A percentile compares a stretch with the other conserved stretches of the same genome.
phyloP scores from a whole-genome alignment of 2,888 invertebrate species.

The Drosophila parthenogenetica region DNA sequence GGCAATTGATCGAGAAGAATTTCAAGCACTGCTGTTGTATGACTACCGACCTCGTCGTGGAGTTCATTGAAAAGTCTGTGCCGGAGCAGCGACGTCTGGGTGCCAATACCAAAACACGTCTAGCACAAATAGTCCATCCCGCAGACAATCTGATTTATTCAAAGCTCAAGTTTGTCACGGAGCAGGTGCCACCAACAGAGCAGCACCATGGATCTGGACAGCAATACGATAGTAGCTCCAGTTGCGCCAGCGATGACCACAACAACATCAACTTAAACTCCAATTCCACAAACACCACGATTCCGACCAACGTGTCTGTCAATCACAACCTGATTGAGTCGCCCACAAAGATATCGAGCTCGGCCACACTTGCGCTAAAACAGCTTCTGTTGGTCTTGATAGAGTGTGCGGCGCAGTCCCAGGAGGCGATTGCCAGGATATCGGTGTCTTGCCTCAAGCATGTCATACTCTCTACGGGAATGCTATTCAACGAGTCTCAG shows the following conservation, averaged over 20 bases:
- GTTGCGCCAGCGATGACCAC: slow-evolving; percentile 51
- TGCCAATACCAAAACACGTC: slow-evolving; percentile 70
- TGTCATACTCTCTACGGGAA: slow-evolving; percentile 92
- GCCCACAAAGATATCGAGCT: slow-evolving; percentile 86
- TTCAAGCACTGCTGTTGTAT: slow-evolving; percentile 98
- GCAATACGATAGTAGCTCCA: slow-evolving; percentile 62
- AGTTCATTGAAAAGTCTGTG: slow-evolving; percentile 91
- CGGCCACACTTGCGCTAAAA: slow-evolving; percentile 92
- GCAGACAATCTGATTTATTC: slow-evolving; percentile 84
- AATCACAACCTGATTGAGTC: slow-evolving; percentile 82
- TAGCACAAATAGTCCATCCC: slow-evolving; percentile 84
- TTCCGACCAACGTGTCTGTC: slow-evolving; percentile 42
- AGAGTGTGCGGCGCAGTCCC: slow-evolving; percentile 95
- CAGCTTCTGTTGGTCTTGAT: slow-evolving; percentile 94
- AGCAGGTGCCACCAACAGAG: slow-evolving; percentile 64
- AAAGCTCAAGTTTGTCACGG: slow-evolving; percentile 83
- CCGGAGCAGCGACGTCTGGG: slow-evolving; percentile 73
- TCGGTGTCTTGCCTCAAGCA: slow-evolving; percentile 97
- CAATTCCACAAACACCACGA: slow-evolving; percentile 6
- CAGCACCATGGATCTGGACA: slow-evolving; percentile 15
- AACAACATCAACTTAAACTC: slow-evolving; percentile 21
- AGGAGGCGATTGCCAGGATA: slow-evolving; percentile 94
- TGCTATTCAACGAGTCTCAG: slow-evolving; percentile 91
- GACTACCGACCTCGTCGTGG: slow-evolving; percentile 95
- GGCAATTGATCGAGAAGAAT: slow-evolving; percentile 93